Evolutionary conservation across 2,888 invertebrate genomes (phyloP), one percentile per base, ranked within the genome.

Genomic region (Heliconius ethilla): DNA sequence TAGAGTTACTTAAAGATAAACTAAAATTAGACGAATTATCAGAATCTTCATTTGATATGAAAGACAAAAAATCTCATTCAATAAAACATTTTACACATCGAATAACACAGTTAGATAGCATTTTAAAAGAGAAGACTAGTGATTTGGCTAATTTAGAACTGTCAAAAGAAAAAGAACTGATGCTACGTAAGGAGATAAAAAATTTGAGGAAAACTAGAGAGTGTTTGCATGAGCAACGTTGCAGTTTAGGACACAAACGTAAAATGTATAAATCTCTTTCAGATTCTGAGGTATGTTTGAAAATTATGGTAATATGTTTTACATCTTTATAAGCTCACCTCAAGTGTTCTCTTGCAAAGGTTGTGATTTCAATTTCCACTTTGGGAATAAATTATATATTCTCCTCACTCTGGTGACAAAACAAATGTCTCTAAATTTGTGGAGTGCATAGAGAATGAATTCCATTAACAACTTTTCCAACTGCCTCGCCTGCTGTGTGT

Each of bases 141-240:
- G 96, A 96, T 88, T 90, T 96, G 73, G 96, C 96, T 81, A 95
- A 95, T 82, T 92, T 95, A 77, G 95, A 95, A 75, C 89, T 95
- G 78, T 90, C 93, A 5, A 95, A 95, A 79, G 95, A 96, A 76
- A 95, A 96, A 78, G 96, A 97, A 85, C 92, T 96, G 3, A 88
- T 94, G 89, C 86, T 97, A 51, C 94, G 97, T 33, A 96, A 97
- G 83, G 98, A 98, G 92, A 98, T 98, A 70, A 95, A 96, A 82
- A 97, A 97, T 87, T 91, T 98, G 63, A 95, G 98, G 27, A 96
- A 96, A 83, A 97, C 97, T 0, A 95, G 97, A 75, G 97, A 98
- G 85, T 96, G 96, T 84, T 90, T 98, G 63, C 94, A 97, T 75
- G 97, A 97, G 70, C 97, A 97, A 85, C 95, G 97, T 78, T 97